Percentiles rank a stretch among this genome's conserved stretches.
Conservation (phyloP, 2,113 vertebrate species). For the Craseonycteris thonglongyai region DNA sequence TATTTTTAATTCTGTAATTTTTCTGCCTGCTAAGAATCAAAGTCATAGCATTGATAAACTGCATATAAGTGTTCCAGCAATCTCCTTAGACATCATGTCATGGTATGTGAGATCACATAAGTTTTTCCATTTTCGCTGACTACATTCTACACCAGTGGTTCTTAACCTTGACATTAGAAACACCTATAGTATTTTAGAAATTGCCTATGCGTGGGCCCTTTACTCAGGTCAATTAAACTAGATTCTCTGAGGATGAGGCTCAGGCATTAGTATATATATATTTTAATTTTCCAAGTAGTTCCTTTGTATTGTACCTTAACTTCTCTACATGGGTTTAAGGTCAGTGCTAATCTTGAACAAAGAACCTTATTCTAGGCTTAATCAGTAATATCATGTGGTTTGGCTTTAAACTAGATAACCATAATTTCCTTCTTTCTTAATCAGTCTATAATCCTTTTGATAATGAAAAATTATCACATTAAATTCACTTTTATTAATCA, state of each 20-base stretch:
- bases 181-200: background rate
- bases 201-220: background rate
- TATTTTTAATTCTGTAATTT: background rate
- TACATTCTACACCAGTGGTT: background rate
- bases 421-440: background rate
- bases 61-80: background rate
- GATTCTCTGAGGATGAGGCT: background rate
- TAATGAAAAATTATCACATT: background rate
- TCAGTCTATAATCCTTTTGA: background rate
- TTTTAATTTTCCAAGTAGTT: background rate
- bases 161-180: background rate
- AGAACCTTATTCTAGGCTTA: background rate
- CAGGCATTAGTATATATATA: too few species aligned
- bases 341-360: background rate
- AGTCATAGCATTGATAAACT: background rate
- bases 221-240: background rate
- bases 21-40: background rate
- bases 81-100: background rate
- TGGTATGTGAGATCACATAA: background rate
- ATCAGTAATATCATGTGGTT: background rate
- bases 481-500: constrained; percentile 15
- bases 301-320: background rate
- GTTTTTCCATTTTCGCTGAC: background rate
- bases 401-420: background rate
- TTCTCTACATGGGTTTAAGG: background rate